Conservation (phyloP, 2,797 vertebrate genomes). For the Pantherophis alleghaniensis region DNA sequence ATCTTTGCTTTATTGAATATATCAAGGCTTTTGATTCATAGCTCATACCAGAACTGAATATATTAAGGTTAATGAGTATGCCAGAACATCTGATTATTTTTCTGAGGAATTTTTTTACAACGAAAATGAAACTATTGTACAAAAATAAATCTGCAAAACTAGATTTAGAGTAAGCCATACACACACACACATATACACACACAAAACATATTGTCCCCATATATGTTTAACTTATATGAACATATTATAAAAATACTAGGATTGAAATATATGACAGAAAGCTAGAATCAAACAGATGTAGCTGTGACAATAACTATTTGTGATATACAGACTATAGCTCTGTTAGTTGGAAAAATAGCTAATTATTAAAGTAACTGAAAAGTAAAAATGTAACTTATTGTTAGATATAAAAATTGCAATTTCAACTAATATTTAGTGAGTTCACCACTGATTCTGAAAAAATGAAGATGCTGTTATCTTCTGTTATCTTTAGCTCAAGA, state of each 20-base stretch:
- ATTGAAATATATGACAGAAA: neutral
- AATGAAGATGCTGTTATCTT: neutral
- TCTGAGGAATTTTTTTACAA: neutral
- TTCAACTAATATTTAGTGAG: neutral
- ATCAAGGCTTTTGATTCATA: neutral
- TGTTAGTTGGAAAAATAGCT: neutral
- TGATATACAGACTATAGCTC: neutral
- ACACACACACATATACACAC: neutral
- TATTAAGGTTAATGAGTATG: neutral
- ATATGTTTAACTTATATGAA: neutral
- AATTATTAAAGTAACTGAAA: neutral
- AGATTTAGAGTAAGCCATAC: neutral
- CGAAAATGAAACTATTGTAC: neutral
- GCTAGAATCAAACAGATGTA: neutral
- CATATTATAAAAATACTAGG: neutral
- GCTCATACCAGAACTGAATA: neutral
- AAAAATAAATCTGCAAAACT: neutral
- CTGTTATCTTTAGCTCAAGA: neutral
- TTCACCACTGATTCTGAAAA: neutral
- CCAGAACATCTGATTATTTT: neutral
- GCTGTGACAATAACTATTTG: neutral
- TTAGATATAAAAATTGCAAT: neutral
- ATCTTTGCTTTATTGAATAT: neutral
- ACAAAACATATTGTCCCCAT: neutral
- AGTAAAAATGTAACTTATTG: neutral